phyloP scores from a whole-genome alignment of 1,140 invertebrate species.

The Anthonomus grandis region DNA sequence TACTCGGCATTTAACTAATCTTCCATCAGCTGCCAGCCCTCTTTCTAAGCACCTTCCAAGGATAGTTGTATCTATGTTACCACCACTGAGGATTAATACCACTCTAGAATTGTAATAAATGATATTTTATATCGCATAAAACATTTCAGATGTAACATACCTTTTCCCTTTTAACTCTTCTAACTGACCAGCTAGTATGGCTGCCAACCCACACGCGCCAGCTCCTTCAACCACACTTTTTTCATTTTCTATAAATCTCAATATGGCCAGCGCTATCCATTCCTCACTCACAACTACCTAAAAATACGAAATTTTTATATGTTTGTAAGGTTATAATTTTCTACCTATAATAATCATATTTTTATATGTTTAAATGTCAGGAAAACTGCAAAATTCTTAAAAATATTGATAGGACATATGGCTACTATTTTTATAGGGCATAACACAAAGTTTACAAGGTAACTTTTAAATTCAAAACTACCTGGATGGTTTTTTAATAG shows the following conservation, averaged over 20 bases:
- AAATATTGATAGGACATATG: too few relatives aligned
- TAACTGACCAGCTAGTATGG: conserved; percentile 77
- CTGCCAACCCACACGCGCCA: conserved; percentile 83
- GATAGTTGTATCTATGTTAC: conserved; percentile 92
- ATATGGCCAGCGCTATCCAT: conserved; percentile 85
- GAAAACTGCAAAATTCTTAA: too few relatives aligned
- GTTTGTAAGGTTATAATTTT: not conserved
- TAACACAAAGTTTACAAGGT: too few relatives aligned
- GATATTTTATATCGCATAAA: not conserved
- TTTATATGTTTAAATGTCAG: too few relatives aligned
- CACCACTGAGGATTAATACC: conserved; percentile 79
- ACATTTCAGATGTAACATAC: conserved; percentile 52
- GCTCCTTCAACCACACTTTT: conserved; percentile 93
- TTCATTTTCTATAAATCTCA: conserved; percentile 82
- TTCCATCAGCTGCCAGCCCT: conserved; percentile 83
- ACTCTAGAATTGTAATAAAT: conserved; percentile 57
- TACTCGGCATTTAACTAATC: conserved; percentile 82
- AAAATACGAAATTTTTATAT: conserved; percentile 5
- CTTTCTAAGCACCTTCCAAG: conserved; percentile 85
- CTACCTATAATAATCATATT: not conserved
- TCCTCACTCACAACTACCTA: conserved; percentile 74
- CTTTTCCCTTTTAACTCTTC: conserved; percentile 83
- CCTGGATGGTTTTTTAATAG: too few relatives aligned
- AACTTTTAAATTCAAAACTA: too few relatives aligned
- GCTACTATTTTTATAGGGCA: too few relatives aligned